Conservation (phyloP, 2,113 vertebrate species). For the Syrrhaptes paradoxus region DNA sequence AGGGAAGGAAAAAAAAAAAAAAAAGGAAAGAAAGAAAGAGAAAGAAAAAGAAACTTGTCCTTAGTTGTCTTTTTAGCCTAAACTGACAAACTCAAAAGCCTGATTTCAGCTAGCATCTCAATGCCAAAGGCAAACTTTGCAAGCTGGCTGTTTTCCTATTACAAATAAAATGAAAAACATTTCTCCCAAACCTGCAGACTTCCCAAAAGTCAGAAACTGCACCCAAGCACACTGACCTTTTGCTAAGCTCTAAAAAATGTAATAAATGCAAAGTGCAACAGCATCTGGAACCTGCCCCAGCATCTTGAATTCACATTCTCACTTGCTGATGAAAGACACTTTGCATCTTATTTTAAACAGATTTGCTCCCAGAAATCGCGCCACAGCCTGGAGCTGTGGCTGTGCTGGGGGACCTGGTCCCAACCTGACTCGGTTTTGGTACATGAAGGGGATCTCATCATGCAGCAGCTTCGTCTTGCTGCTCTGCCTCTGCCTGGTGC, state of each 20-base stretch:
- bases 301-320: constrained; percentile 49
- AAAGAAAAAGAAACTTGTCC: neutral
- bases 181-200: neutral
- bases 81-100: neutral
- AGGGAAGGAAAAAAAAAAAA: neutral
- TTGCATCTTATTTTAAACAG: neutral
- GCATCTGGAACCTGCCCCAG: constrained; percentile 20
- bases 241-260: constrained; percentile 49
- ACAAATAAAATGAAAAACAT: neutral
- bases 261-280: neutral
- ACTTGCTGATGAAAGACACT: constrained; percentile 11
- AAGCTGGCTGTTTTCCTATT: neutral
- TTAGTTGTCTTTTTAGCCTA: neutral
- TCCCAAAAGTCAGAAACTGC: neutral
- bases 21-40: neutral
- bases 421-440: accelerated
- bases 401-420: neutral
- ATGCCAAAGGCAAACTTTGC: neutral
- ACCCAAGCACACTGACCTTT: constrained; percentile 39
- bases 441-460: neutral
- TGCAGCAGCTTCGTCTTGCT: neutral
- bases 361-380: neutral
- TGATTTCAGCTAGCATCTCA: neutral
- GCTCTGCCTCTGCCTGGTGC: neutral
- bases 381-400: accelerated